Percentiles rank a stretch among this genome's conserved stretches.
Evolutionary conservation across 64 coral and sea anemone genomes (phyloP).

Genomic region (Astreopora myriophthalma): DNA sequence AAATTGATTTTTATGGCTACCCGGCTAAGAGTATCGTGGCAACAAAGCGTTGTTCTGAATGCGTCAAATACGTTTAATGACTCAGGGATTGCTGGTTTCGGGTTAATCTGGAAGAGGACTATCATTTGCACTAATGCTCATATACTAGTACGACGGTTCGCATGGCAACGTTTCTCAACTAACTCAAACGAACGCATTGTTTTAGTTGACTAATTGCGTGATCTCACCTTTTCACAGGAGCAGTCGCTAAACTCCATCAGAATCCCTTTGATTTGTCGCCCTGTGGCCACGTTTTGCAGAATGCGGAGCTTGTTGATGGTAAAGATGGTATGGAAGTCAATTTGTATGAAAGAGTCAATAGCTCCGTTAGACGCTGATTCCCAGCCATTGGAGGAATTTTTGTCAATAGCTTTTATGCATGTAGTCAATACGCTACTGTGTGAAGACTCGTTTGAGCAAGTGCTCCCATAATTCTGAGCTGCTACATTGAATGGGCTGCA

Average conservation of each 20-base stretch:
- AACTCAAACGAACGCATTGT: too few species aligned
- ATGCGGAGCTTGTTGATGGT: constrained; percentile 46
- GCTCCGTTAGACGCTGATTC: neutral
- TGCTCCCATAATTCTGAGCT: neutral
- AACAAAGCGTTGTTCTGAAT: too few species aligned
- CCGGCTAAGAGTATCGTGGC: too few species aligned
- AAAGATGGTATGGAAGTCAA: constrained; percentile 30
- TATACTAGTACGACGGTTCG: too few species aligned
- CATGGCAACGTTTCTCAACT: too few species aligned
- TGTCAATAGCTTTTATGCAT: constrained; percentile 41
- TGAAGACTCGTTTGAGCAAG: neutral
- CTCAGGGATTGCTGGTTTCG: too few species aligned
- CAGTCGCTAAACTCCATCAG: constrained; percentile 69
- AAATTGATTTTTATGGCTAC: too few species aligned
- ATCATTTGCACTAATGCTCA: too few species aligned
- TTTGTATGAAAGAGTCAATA: constrained; percentile 2
- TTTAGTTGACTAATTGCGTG: too few species aligned
- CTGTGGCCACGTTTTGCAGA: neutral
- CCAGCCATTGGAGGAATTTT: neutral
- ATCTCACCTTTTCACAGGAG: constrained; percentile 7
- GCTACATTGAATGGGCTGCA: constrained; percentile 37
- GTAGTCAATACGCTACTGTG: neutral
- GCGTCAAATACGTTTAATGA: too few species aligned
- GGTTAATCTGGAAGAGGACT: too few species aligned
- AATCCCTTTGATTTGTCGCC: constrained; percentile 34